A percentile compares a stretch with the other conserved stretches of the same genome.
These are phyloP conservation scores for Thalassarche chlororhynchos DNA, from an alignment of 2,113 vertebrate genomes.

Conservation along the genomic window DNA sequence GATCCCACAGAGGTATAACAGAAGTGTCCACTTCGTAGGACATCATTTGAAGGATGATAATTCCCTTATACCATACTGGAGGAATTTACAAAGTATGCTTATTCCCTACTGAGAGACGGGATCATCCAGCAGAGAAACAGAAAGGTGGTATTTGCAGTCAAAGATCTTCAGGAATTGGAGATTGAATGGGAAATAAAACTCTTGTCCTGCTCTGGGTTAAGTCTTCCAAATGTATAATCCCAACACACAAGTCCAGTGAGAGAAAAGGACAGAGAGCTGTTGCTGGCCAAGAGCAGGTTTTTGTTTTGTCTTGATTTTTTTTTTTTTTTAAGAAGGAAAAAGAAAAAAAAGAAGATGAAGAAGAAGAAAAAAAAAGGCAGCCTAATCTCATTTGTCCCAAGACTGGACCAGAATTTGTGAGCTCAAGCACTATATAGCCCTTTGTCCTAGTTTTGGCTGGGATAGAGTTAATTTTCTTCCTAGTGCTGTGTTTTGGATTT, in stretches of 20 bases:
- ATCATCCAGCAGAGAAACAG: not conserved
- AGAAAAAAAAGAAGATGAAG: rapidly evolving
- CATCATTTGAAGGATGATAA: not conserved
- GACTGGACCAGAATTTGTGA: not conserved
- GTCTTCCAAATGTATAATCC: not conserved
- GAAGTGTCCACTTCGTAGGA: not conserved
- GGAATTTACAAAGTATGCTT: not conserved
- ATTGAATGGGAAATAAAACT: not conserved
- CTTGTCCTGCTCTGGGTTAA: not conserved
- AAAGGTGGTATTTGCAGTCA: not conserved
- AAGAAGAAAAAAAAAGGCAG: not conserved
- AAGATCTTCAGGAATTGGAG: not conserved
- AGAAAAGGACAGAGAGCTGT: not conserved
- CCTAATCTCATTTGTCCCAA: not conserved
- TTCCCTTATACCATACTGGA: not conserved
- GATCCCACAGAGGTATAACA: too few species aligned
- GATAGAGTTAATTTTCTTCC: too few species aligned
- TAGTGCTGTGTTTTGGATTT: too few species aligned
- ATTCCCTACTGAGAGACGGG: not conserved
- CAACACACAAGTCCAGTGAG: not conserved
- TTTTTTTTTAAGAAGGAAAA: not conserved
- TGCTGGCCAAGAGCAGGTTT: not conserved
- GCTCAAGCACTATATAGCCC: not conserved
- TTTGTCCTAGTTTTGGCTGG: too few species aligned
- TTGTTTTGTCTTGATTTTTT: not conserved